Evolutionary conservation across 23 tunicate species (phyloP).

Genomic region (Diplosoma virens): DNA sequence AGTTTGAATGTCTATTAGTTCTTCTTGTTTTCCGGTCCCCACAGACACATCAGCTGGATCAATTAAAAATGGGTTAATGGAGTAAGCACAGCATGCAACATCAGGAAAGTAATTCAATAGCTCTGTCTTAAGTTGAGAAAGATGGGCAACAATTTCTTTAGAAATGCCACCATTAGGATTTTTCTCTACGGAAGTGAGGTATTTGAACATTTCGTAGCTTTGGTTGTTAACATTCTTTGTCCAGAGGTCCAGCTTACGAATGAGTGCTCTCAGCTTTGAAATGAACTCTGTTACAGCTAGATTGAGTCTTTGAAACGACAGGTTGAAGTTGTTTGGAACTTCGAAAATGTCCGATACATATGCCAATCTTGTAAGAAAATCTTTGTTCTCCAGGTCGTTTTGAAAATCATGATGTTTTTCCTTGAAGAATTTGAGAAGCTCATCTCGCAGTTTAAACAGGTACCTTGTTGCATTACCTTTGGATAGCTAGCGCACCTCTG

Average conservation of each 20-base stretch:
- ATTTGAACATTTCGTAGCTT: slow-evolving; percentile 64
- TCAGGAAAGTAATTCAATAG: slow-evolving; percentile 60
- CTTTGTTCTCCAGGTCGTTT: slow-evolving; percentile 37
- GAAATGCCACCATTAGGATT: slow-evolving; percentile 47
- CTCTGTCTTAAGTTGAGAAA: slow-evolving; percentile 41
- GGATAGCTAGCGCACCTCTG: slow-evolving; percentile 57
- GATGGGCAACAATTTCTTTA: slow-evolving; percentile 43
- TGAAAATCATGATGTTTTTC: slow-evolving; percentile 56
- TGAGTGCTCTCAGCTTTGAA: slow-evolving; percentile 24
- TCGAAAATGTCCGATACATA: slow-evolving; percentile 67
- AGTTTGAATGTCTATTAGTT: slow-evolving; percentile 54
- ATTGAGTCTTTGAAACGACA: slow-evolving; percentile 60
- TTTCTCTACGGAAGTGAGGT: slow-evolving; percentile 32
- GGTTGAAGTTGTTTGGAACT: slow-evolving; percentile 47
- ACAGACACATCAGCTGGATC: slow-evolving; percentile 56
- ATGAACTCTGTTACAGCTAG: slow-evolving; percentile 47
- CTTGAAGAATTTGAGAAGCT: slow-evolving; percentile 45
- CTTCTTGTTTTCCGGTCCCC: slow-evolving; percentile 61
- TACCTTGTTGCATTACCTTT: slow-evolving; percentile 63
- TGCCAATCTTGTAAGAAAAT: slow-evolving; percentile 49
- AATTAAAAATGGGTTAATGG: slow-evolving; percentile 36
- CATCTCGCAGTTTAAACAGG: slow-evolving; percentile 71
- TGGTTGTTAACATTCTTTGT: slow-evolving; percentile 42
- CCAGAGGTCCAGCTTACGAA: slow-evolving; percentile 79
- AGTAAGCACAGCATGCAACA: slow-evolving; percentile 46